Evolutionary conservation across 2,113 vertebrate species (phyloP), one percentile per base, ranked within the genome.

Genomic region (Aleadryas rufinucha): DNA sequence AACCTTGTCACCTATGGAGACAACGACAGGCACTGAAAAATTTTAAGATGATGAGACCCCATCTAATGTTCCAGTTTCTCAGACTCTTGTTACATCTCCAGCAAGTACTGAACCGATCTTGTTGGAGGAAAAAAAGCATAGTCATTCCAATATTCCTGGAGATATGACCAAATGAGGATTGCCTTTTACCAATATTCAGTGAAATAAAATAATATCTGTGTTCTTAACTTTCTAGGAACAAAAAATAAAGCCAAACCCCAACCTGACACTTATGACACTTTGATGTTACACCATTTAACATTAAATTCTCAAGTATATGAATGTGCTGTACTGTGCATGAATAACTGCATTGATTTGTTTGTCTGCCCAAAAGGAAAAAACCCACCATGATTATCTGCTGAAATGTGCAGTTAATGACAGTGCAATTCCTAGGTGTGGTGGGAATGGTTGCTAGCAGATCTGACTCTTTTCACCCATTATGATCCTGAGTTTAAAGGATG

Each of bases 1-100:
- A 57, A 95, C 57, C 24, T 83, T 97, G 54, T 64, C 93, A 35
- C 74, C 91, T 2, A 95, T 90, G 54, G 87, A 95, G 44, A 27
- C 16, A 42, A 39, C 44, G 49, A 59, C n/a, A 68, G 44, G 45
- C 57, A 68, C 41, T 72, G 79, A 84, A 60, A 84, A 35, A 7
- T 18, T 9, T 26, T 59, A 37, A 42, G 41, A 1, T 24, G 23
- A 9, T 11, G 69, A 45, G 27, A 63, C 22, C 1, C 11, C 21
- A 11, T 20, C n/a, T 27, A 7, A 39, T 3, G 17, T 57, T 77
- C 50, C 19, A 17, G 33, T 70, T 77, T 85, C 81, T 65, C 26
- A 45, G 42, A 60, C 10, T 37, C 42, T 45, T 4, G 1, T 88
- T 82, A 39, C 77, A 2, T 63, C 91, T 39, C 35, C 59, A 6